A percentile compares a stretch with the other conserved stretches of the same genome.
Conservation (phyloP, 2,797 vertebrate genomes). For the Alca torda region DNA sequence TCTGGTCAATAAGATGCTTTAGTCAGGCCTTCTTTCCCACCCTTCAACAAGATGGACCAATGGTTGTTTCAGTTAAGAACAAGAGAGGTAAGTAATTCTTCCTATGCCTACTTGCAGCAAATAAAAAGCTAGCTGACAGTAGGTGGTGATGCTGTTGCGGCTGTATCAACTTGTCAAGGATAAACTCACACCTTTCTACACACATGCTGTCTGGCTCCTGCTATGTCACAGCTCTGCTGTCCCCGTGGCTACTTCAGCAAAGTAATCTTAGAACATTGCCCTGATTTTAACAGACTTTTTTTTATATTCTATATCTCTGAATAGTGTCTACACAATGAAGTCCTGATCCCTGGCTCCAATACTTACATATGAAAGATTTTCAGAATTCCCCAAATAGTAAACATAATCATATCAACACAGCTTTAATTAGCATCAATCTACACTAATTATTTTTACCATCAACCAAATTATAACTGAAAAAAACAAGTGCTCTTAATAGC, state of each 20-base stretch:
- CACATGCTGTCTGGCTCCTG: neutral
- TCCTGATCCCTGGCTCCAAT: neutral
- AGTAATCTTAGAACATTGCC: neutral
- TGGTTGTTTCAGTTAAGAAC: neutral
- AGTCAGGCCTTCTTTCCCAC: neutral
- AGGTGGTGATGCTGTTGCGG: neutral
- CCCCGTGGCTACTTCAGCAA: neutral
- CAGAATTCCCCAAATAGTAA: constrained; percentile 39
- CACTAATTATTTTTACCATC: constrained; percentile 37
- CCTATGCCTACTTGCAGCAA: neutral
- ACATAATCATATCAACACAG: constrained; percentile 43
- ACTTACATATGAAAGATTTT: neutral
- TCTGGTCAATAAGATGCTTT: neutral
- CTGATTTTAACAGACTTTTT: neutral
- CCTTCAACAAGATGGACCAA: neutral
- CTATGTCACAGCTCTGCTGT: neutral
- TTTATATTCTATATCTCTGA: neutral
- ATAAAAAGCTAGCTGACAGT: neutral
- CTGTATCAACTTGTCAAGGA: neutral
- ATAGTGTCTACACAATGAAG: neutral
- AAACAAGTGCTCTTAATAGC: neutral
- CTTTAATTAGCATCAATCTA: constrained; percentile 46
- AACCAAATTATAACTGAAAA: constrained; percentile 20
- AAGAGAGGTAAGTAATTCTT: neutral
- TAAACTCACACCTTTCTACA: neutral